A percentile compares a stretch with the other conserved stretches of the same genome.
phyloP scores from a whole-genome alignment of 2,113 vertebrate genomes.

The Monopterus albus region DNA sequence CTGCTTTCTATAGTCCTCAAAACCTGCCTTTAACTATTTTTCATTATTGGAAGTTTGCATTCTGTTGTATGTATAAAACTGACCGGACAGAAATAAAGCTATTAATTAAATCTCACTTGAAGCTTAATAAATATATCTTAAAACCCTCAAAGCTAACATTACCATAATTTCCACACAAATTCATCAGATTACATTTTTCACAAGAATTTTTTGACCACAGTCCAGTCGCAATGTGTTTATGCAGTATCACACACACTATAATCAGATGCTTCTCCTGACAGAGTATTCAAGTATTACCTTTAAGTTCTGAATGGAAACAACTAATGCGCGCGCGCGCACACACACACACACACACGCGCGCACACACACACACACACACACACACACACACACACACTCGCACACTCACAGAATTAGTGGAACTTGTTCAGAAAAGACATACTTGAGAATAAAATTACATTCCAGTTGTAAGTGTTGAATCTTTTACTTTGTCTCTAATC shows the following conservation, averaged over 20 bases:
- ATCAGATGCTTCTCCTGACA: neutral
- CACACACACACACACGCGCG: too few species aligned
- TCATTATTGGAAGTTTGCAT: neutral
- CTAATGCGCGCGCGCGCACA: too few species aligned
- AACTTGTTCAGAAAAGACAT: too few species aligned
- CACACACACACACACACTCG: too few species aligned
- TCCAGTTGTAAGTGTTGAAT: too few species aligned
- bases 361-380: too few species aligned
- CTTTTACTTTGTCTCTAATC: too few species aligned
- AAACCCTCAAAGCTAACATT: constrained; percentile 25
- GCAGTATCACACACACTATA: too few species aligned
- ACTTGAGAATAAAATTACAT: too few species aligned
- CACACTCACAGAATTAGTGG: too few species aligned
- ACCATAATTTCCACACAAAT: neutral
- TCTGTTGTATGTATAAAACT: constrained; percentile 12
- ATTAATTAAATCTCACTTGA: constrained; percentile 11
- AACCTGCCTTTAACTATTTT: neutral
- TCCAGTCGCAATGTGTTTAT: neutral
- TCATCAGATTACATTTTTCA: constrained; percentile 3
- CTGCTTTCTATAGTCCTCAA: neutral
- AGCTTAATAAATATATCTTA: constrained; percentile 27
- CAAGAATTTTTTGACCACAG: neutral
- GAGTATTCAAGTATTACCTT: too few species aligned
- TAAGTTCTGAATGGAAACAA: too few species aligned
- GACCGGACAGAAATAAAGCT: constrained; percentile 23